These are phyloP conservation scores for Patagioenas fasciata DNA, from an alignment of 2,113 vertebrate genomes.

Conservation along the genomic window DNA sequence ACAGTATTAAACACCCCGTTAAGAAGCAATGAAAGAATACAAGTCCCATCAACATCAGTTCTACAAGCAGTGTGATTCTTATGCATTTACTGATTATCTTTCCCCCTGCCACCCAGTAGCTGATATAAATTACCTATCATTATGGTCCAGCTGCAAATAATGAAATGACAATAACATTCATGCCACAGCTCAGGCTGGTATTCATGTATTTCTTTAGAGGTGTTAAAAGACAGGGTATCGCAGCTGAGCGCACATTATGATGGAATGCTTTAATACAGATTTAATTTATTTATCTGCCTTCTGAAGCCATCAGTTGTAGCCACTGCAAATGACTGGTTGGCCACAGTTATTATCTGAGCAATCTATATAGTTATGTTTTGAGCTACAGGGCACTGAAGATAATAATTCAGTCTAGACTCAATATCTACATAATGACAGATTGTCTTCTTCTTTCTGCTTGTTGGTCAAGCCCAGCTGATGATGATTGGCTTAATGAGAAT, in stretches of 20 bases:
- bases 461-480: conserved; percentile 36
- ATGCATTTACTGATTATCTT: neutral
- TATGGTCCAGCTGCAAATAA: conserved; percentile 36
- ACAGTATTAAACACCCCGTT: neutral
- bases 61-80: neutral
- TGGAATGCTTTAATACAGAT: conserved; percentile 43
- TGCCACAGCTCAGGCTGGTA: neutral
- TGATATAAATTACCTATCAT: conserved; percentile 41
- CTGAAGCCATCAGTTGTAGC: conserved; percentile 48
- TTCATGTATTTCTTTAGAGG: conserved; percentile 34
- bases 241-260: conserved; percentile 29
- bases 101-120: neutral
- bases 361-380: conserved; percentile 61
- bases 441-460: conserved; percentile 39
- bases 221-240: conserved; percentile 22
- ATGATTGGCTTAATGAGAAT: conserved; percentile 48
- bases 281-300: conserved; percentile 55
- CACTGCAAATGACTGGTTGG: conserved; percentile 27
- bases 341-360: conserved; percentile 44
- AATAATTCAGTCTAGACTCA: conserved; percentile 47
- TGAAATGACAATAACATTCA: conserved; percentile 7
- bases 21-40: neutral
- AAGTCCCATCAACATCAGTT: neutral
- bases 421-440: conserved; percentile 31
- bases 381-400: conserved; percentile 22